Evolutionary conservation across 2,113 vertebrate genomes (phyloP).

Genomic region (Brienomyrus longianalis): DNA sequence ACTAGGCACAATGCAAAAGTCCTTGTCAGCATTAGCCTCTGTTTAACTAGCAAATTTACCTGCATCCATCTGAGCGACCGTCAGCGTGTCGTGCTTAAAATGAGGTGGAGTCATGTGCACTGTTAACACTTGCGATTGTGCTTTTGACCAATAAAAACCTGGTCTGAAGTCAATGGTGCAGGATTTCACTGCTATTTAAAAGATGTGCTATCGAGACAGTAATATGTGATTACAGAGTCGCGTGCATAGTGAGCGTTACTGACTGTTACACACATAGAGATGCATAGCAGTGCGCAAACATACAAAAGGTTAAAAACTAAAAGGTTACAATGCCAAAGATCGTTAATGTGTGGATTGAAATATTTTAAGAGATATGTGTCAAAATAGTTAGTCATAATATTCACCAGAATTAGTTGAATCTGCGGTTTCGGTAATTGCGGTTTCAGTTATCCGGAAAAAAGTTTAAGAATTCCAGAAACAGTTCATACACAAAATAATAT

Average conservation of each 20-base stretch:
- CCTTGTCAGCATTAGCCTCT: not conserved
- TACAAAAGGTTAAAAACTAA: not conserved
- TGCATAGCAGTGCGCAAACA: not conserved
- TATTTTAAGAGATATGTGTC: not conserved
- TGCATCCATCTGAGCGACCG: not conserved
- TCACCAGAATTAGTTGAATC: not conserved
- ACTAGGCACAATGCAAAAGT: not conserved
- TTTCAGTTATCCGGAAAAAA: not conserved
- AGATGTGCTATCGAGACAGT: not conserved
- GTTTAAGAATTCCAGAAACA: not conserved
- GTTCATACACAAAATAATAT: not conserved
- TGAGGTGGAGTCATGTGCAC: not conserved
- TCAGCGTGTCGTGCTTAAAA: not conserved
- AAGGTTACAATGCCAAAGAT: not conserved
- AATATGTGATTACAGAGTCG: not conserved
- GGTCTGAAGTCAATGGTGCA: not conserved
- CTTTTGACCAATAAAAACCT: not conserved
- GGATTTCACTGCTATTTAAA: not conserved
- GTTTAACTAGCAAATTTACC: not conserved
- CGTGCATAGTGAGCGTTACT: not conserved
- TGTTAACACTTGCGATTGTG: not conserved
- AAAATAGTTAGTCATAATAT: not conserved
- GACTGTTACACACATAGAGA: not conserved
- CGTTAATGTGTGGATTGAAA: not conserved
- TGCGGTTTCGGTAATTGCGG: not conserved